A percentile compares a stretch with the other conserved stretches of the same genome.
phyloP scores from a whole-genome alignment of 2,797 vertebrate genomes.

The Chelmon rostratus region DNA sequence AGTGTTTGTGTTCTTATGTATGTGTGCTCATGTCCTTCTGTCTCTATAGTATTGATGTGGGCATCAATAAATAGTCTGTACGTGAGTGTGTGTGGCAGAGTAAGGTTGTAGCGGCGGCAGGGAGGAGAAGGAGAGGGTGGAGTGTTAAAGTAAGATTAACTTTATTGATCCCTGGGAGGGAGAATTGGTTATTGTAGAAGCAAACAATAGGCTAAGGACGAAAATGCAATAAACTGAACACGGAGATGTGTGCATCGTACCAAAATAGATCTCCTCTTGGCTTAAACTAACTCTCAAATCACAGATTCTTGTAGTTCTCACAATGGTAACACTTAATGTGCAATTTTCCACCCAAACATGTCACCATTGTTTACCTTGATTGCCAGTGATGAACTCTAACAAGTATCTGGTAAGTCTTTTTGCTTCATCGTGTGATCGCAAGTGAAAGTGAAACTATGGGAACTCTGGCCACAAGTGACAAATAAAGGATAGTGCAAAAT shows the following conservation, averaged over 20 bases:
- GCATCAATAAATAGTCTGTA: slow-evolving; percentile 49
- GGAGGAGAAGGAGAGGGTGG: slow-evolving; percentile 26
- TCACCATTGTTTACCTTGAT: neutral
- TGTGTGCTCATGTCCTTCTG: slow-evolving; percentile 28
- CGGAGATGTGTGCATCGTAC: slow-evolving; percentile 17
- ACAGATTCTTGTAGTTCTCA: slow-evolving; percentile 10
- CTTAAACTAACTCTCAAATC: slow-evolving; percentile 36
- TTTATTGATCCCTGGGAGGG: slow-evolving; percentile 65
- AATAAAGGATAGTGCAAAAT: neutral
- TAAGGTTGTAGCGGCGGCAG: neutral
- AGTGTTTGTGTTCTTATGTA: slow-evolving; percentile 47
- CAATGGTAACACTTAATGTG: slow-evolving; percentile 1
- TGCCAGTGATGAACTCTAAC: neutral
- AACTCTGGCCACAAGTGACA: neutral
- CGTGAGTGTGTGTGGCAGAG: slow-evolving; percentile 31
- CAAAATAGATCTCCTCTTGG: slow-evolving; percentile 40
- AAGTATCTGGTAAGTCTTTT: neutral
- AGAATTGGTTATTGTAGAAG: slow-evolving; percentile 52
- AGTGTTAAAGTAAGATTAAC: slow-evolving; percentile 68
- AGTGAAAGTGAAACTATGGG: neutral
- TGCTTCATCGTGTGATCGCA: too few relatives aligned
- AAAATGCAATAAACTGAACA: slow-evolving; percentile 54
- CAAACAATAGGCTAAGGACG: slow-evolving; percentile 46
- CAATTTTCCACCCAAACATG: neutral
- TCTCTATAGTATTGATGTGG: slow-evolving; percentile 39